Percentiles rank a stretch among this genome's conserved stretches.
Conservation (phyloP, 1,140 invertebrate genomes). For the Eciton burchellii region DNA sequence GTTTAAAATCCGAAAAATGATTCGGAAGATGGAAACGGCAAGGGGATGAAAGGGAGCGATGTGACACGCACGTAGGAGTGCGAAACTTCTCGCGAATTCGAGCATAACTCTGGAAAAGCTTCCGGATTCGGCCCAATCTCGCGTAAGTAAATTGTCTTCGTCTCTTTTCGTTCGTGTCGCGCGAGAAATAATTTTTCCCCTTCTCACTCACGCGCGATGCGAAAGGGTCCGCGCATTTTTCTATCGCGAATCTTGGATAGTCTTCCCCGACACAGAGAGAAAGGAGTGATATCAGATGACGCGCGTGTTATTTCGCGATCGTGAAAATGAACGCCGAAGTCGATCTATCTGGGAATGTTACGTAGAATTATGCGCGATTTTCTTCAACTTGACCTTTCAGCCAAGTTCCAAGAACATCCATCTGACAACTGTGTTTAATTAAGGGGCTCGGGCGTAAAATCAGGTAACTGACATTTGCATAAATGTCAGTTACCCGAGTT, state of each 20-base stretch:
- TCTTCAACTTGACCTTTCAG: conserved; percentile 24
- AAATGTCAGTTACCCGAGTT: conserved; percentile 59
- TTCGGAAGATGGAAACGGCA: conserved; percentile 29
- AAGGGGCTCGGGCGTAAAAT: conserved; percentile 56
- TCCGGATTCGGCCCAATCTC: too few species aligned
- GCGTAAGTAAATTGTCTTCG: too few species aligned
- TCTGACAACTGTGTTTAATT: conserved; percentile 58
- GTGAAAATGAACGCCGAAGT: background rate
- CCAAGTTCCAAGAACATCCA: conserved; percentile 36
- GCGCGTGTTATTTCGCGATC: background rate
- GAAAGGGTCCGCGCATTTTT: too few species aligned
- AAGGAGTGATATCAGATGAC: background rate
- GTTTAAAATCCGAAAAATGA: too few species aligned
- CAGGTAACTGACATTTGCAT: conserved; percentile 61
- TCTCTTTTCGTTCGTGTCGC: too few species aligned
- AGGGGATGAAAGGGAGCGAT: background rate
- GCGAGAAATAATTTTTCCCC: too few species aligned
- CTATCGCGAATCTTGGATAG: too few species aligned
- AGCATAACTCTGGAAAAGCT: conserved; percentile 2
- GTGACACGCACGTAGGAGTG: background rate
- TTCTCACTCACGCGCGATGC: too few species aligned
- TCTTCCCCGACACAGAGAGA: background rate
- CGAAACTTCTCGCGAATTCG: conserved; percentile 5
- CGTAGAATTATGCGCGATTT: background rate
- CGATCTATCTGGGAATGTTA: background rate